Evolutionary conservation across 1,140 invertebrate species (phyloP).

Genomic region (Neodiprion lecontei): DNA sequence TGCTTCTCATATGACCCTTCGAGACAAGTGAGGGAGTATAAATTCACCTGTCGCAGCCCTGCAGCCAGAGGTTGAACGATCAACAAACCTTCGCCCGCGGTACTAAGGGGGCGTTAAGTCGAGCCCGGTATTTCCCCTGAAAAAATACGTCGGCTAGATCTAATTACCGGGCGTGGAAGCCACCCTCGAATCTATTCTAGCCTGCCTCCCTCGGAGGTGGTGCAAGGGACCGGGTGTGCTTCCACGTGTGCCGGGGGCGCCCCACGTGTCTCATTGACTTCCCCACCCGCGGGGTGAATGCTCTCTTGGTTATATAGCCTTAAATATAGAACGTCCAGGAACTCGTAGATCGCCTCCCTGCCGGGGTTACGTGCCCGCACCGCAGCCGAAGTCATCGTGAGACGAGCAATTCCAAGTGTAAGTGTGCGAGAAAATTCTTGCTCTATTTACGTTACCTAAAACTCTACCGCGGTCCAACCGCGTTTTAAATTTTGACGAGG

Average conservation of each 20-base stretch:
- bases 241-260: constrained; percentile 1
- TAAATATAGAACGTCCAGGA: constrained; percentile 1
- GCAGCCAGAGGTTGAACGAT: too few species aligned
- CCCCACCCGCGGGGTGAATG: background rate
- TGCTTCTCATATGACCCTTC: too few species aligned
- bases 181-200: constrained; percentile 5
- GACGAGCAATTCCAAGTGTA: background rate
- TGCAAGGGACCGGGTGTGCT: background rate
- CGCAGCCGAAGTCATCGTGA: background rate
- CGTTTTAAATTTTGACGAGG: too few species aligned
- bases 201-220: background rate
- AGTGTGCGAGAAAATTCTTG: too few species aligned
- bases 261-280: background rate
- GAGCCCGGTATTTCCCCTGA: too few species aligned
- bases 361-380: background rate
- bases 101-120: too few species aligned
- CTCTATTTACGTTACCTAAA: too few species aligned
- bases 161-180: background rate
- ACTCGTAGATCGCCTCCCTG: background rate
- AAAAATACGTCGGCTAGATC: too few species aligned
- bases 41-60: too few species aligned
- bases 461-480: too few species aligned
- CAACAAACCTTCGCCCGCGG: too few species aligned
- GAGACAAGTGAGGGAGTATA: too few species aligned
- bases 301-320: constrained; percentile 5